phyloP scores from a whole-genome alignment of 2,888 invertebrate genomes.

The Bhutanitis thaidina region DNA sequence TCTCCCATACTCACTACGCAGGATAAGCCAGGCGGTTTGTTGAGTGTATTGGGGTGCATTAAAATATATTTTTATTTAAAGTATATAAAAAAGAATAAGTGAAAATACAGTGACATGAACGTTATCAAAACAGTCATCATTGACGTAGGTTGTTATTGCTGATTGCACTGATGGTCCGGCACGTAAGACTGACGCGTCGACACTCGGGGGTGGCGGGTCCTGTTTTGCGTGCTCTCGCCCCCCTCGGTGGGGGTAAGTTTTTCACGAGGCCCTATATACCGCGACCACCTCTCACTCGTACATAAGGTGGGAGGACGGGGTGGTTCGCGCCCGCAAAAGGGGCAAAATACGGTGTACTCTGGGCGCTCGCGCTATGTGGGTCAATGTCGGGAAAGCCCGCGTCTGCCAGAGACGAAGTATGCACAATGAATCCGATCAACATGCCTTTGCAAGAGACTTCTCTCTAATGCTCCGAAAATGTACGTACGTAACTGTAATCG shows the following conservation, averaged over 20 bases:
- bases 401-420: slow-evolving; percentile 79
- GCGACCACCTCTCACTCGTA: slow-evolving; percentile 77
- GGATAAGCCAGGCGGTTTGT: too few relatives aligned
- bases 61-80: too few relatives aligned
- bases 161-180: slow-evolving; percentile 46
- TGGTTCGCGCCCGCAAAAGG: slow-evolving; percentile 80
- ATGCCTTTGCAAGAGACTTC: slow-evolving; percentile 63
- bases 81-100: too few relatives aligned
- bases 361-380: slow-evolving; percentile 80
- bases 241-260: slow-evolving; percentile 77
- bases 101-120: too few relatives aligned
- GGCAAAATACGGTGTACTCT: slow-evolving; percentile 80
- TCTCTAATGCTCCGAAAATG: slow-evolving; percentile 52
- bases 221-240: slow-evolving; percentile 77
- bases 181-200: slow-evolving; percentile 63
- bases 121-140: neutral
- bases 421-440: slow-evolving; percentile 80
- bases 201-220: slow-evolving; percentile 69
- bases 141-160: slow-evolving; percentile 24
- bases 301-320: slow-evolving; percentile 77
- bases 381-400: slow-evolving; percentile 82
- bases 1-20: too few relatives aligned
- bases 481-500: neutral
- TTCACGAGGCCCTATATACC: slow-evolving; percentile 80
- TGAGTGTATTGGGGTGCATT: too few relatives aligned